These are phyloP conservation scores for Daktulosphaira vitifoliae DNA, from an alignment of 1,140 invertebrate genomes.

Conservation along the genomic window DNA sequence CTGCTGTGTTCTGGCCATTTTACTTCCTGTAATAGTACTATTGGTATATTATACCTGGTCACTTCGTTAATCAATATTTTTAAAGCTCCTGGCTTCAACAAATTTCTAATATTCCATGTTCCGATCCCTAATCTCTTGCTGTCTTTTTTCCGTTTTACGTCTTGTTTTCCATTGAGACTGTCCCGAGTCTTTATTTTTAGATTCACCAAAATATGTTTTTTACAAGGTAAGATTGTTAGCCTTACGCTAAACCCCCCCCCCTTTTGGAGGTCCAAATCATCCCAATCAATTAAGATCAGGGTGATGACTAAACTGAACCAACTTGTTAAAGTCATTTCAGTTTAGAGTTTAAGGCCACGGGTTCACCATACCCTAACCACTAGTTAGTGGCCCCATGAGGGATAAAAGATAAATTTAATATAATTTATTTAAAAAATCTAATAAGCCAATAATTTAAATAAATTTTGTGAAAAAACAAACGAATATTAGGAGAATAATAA, in stretches of 20 bases:
- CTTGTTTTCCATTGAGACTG: neutral
- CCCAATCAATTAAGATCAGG: neutral
- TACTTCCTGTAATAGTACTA: constrained; percentile 35
- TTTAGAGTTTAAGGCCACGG: neutral
- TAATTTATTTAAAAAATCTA: no score
- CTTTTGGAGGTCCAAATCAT: neutral
- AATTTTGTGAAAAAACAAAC: no score
- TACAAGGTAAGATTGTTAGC: neutral
- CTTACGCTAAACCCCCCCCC: neutral
- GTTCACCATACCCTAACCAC: neutral
- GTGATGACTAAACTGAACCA: neutral
- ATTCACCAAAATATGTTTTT: constrained; percentile 6
- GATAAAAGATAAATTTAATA: no score
- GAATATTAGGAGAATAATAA: no score
- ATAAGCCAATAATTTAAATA: no score
- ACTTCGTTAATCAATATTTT: constrained; percentile 34
- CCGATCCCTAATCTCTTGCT: constrained; percentile 10
- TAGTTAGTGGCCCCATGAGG: neutral
- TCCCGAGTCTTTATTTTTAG: neutral
- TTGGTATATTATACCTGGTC: constrained; percentile 32
- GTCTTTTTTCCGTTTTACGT: neutral
- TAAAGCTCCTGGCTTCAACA: constrained; percentile 26
- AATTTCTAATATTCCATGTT: constrained; percentile 37
- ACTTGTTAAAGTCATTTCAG: constrained; percentile 1
- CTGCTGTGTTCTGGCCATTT: neutral